Percentiles rank a stretch among this genome's conserved stretches.
Evolutionary conservation across 37 sponge, comb jelly and placozoan genomes (phyloP).

Genomic region (Chondrosia reniformis): DNA sequence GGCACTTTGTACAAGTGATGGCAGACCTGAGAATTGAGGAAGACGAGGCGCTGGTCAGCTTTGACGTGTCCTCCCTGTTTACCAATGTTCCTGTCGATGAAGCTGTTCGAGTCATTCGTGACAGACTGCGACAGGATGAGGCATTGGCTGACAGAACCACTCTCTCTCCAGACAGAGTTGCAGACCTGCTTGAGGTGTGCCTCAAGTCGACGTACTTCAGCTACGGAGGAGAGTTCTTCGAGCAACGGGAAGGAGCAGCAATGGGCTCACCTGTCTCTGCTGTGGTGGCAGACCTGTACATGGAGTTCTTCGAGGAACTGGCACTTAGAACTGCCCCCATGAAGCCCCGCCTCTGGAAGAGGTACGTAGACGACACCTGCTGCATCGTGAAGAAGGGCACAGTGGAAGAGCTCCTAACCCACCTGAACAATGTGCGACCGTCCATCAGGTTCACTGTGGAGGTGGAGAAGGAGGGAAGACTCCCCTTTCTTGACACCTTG

Average conservation of each 20-base stretch:
- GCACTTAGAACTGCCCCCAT: neutral
- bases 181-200: neutral
- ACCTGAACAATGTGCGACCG: no score
- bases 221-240: neutral
- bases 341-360: neutral
- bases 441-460: no score
- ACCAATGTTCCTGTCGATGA: conserved; percentile 12
- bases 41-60: neutral
- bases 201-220: conserved; percentile 13
- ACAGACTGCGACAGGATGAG: neutral
- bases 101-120: conserved; percentile 2
- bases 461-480: no score
- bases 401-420: no score
- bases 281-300: conserved; percentile 13
- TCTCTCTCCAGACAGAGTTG: neutral
- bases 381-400: no score
- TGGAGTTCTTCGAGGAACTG: conserved; percentile 10
- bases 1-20: neutral
- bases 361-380: conserved; percentile 32
- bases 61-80: conserved; percentile 13
- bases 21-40: neutral
- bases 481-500: no score
- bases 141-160: neutral
- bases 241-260: conserved; percentile 18
- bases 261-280: conserved; percentile 21